Evolutionary conservation across 1,140 invertebrate species (phyloP), one percentile per base, ranked within the genome.

Genomic region (Neodiprion pinetum): DNA sequence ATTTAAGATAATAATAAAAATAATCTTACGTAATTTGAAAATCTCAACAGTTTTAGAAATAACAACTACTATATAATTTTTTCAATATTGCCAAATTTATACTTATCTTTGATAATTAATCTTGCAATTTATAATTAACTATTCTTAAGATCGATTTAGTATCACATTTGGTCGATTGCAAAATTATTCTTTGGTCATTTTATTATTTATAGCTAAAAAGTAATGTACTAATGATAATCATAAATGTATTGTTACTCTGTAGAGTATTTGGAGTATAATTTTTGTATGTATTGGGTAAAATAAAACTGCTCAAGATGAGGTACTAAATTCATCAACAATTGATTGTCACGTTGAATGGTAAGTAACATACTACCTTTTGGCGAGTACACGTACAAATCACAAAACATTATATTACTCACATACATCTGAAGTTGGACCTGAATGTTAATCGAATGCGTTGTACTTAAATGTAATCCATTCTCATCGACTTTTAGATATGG

Each of bases 341-440:
- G 14, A 65, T 74, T 74, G 50, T 74, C 73, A 48, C 73, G 49
- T 70, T 70, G 7, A 8, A 70, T 48, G 17, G 14, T 48, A 8
- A 73, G 11, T 48, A 73, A 48, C 28, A 70, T 67, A 47, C 73
- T 70, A 40, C 73, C 48, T 74, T 70, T 47, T 70, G 48, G 73
- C 17, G 73, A 74, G 17, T 74, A 70, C 49, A 70, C 28, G 61
- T 11, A 74, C 48, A 74, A 65, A 70, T 74, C 67, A 40, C 73
- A 74, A 70, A 70, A 61, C 17, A 11, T 12, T 40, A 74, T 74
- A 40, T 74, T 74, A 7, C 68, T 74, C 17, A 65, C 73, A 70
- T 74, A 74, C 49, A 66, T 74, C 70, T 74, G 73, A 53, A 74
- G 68, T 50, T 74, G 73, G 28, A 74, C 68, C 70, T 74, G 67